These are phyloP conservation scores for Ploceus nigricollis DNA, from an alignment of 2,113 vertebrate genomes.

Conservation along the genomic window DNA sequence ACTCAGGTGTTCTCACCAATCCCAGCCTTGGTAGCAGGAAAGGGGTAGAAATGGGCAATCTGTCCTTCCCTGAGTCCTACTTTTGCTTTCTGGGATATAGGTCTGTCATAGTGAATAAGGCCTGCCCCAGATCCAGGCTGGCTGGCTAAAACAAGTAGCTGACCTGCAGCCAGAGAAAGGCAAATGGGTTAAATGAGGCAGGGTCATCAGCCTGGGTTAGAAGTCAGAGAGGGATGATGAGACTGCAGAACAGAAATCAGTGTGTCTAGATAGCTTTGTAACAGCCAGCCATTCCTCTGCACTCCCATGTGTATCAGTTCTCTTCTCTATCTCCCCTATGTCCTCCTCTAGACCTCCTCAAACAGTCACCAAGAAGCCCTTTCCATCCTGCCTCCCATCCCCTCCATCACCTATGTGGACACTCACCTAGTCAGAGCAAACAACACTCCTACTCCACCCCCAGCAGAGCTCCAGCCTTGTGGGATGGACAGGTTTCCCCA, in stretches of 20 bases:
- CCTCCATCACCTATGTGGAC: background rate
- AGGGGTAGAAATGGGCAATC: background rate
- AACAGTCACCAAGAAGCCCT: background rate
- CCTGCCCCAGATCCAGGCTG: background rate
- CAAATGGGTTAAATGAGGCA: background rate
- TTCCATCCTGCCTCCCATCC: background rate
- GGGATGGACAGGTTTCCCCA: background rate
- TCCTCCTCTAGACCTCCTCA: background rate
- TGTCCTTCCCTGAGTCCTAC: background rate
- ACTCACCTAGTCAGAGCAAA: background rate
- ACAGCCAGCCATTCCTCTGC: background rate
- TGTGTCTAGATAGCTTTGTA: background rate
- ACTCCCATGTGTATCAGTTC: rapidly evolving
- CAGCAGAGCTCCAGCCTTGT: background rate
- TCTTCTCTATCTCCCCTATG: background rate
- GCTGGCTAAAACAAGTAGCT: background rate
- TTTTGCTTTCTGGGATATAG: background rate
- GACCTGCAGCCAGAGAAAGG: background rate
- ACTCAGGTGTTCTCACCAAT: background rate
- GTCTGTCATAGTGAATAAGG: background rate
- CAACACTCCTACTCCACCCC: background rate
- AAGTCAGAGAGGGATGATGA: background rate
- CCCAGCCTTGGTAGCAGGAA: background rate
- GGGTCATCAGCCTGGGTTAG: background rate
- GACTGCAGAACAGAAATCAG: background rate